Conservation (phyloP, 2,113 vertebrate genomes). For the Alces alces region DNA sequence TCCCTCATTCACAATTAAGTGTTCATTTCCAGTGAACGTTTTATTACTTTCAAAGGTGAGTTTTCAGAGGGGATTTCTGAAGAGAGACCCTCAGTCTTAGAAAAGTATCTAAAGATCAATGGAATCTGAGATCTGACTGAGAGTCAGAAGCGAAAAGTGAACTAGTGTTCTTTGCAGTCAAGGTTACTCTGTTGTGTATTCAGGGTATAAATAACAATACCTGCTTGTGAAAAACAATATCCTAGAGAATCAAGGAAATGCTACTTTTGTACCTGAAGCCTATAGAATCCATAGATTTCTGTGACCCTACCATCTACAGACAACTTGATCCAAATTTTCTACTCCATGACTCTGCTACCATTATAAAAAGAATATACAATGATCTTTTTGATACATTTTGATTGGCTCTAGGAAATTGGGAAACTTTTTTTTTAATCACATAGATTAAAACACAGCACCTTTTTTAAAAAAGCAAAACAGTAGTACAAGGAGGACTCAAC, state of each 20-base stretch:
- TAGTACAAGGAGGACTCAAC: background rate
- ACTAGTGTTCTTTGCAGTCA: background rate
- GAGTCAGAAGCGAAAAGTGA: background rate
- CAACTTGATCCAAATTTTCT: background rate
- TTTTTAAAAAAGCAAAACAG: background rate
- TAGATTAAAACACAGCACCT: background rate
- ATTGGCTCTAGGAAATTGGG: background rate
- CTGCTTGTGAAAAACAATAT: background rate
- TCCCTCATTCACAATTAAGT: background rate
- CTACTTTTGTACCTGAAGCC: background rate
- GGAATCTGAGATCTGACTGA: background rate
- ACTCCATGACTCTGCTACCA: background rate
- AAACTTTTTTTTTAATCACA: background rate
- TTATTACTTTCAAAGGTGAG: background rate
- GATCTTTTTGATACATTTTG: background rate
- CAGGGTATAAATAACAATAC: background rate
- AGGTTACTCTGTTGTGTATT: background rate
- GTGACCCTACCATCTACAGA: background rate
- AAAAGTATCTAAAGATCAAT: background rate
- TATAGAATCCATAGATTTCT: background rate
- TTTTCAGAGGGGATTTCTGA: background rate
- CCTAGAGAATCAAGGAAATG: background rate
- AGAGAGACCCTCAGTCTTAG: background rate
- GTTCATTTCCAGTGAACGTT: background rate
- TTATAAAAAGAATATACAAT: background rate